Percentiles rank a stretch among this genome's conserved stretches.
Evolutionary conservation across 2,113 vertebrate genomes (phyloP).

Genomic region (Phaethornis superciliosus): DNA sequence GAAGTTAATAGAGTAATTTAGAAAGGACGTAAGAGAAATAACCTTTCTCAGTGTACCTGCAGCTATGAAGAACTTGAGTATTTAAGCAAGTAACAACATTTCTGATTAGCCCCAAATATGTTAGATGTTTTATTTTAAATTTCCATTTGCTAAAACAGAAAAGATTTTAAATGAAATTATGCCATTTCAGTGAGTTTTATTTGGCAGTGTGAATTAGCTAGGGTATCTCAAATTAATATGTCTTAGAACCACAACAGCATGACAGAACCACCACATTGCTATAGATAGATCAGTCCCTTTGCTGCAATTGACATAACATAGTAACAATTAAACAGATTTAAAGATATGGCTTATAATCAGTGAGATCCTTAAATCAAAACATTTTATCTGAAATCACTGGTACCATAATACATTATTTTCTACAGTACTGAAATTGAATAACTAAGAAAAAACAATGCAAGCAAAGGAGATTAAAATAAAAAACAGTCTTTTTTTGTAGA

Average conservation of each 20-base stretch:
- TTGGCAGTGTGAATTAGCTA: not conserved
- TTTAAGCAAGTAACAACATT: not conserved
- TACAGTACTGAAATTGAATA: not conserved
- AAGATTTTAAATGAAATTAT: not conserved
- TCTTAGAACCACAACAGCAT: not conserved
- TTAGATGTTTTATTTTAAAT: slow-evolving; percentile 1
- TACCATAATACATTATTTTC: not conserved
- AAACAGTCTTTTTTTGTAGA: not conserved
- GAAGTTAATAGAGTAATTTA: not conserved
- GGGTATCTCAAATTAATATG: not conserved
- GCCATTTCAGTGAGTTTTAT: not conserved
- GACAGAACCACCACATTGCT: not conserved
- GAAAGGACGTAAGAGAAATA: not conserved
- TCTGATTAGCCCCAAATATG: not conserved
- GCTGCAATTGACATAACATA: not conserved
- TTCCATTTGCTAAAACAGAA: not conserved
- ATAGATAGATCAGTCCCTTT: not conserved
- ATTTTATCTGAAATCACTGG: not conserved
- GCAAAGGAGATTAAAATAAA: not conserved
- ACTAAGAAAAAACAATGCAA: not conserved
- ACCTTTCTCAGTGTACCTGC: not conserved
- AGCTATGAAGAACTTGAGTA: not conserved
- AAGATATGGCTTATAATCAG: not conserved
- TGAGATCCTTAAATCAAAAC: not conserved
- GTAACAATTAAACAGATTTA: slow-evolving; percentile 4